Evolutionary conservation across 2,113 vertebrate species (phyloP).

Genomic region (Barbus barbus): DNA sequence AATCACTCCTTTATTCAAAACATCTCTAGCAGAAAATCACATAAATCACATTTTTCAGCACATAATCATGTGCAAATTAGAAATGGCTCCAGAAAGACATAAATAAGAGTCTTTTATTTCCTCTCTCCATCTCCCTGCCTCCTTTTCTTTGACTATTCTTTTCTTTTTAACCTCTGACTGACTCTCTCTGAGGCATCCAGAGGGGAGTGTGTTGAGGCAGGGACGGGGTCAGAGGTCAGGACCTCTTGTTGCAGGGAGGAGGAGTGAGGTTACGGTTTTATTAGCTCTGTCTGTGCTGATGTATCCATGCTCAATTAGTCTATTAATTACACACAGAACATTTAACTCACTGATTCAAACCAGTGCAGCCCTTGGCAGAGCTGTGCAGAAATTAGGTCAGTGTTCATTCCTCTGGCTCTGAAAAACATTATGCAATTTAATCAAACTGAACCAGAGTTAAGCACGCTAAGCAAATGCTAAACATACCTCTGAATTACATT

Average conservation of each 20-base stretch:
- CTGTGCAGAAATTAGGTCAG: background rate
- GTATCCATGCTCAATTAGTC: background rate
- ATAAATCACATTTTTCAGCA: conserved; percentile 3
- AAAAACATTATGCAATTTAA: conserved; percentile 3
- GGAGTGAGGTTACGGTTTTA: background rate
- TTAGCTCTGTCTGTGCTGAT: conserved; percentile 12
- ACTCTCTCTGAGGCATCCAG: too few relatives aligned
- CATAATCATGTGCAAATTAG: conserved; percentile 13
- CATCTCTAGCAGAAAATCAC: background rate
- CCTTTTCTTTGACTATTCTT: background rate
- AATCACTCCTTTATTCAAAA: conserved; percentile 18
- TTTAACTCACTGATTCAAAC: background rate
- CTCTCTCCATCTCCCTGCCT: background rate
- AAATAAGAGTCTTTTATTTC: conserved; percentile 7
- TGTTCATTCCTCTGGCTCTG: background rate
- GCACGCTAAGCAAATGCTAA: background rate
- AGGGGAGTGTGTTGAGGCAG: conserved; percentile 12
- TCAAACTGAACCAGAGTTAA: background rate
- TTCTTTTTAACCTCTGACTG: too few relatives aligned
- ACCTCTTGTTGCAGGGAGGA: background rate
- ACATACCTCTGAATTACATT: too few relatives aligned
- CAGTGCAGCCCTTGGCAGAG: background rate
- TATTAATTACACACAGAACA: conserved; percentile 5
- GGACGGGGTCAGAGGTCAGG: conserved; percentile 15
- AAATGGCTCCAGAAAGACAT: conserved; percentile 5